Base-by-base conservation (phyloP, 2,113 vertebrate species). In the Clarias gariepinus region DNA sequence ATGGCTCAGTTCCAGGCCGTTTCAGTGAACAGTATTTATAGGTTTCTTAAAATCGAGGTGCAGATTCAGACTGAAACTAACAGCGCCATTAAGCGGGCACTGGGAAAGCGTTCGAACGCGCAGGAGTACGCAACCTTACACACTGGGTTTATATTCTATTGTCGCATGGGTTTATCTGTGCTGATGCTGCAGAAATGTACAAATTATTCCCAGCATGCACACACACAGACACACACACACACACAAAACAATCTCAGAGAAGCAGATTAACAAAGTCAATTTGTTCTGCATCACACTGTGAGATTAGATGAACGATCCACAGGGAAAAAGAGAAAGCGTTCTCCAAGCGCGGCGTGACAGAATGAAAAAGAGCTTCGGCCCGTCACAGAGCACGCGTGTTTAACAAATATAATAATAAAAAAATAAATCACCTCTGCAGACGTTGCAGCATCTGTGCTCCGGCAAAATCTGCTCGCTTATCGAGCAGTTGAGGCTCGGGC, bases 361-460 rank as follows among this genome's bases (percentile, higher is more conserved):
- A 61, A 53, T 30, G 23, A 8, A 58, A 58, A 73, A 23, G 16
- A 79, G 86, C 13, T 25, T 28, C 58, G 5, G 0, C 55, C 41
- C 3, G 47, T 55, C 74, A 78, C 73, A 25, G 16, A 77, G 13
- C 68, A 25, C 18, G 64, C 81, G 23, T 28, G 8, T 10, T 41
- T 12, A 47, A 12, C 21, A 28, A 76, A 15, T 47, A 74, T 3
- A 4, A 33, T 19, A 25, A n/a, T n/a, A 57, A 12, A 21, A n/a
- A 47, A 30, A 61, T 55, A 47, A 83, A 90, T 19, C 89, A 99
- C 98, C 98, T 97, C 93, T 93, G 82, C 98, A 99, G 84, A 99
- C 97, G 19, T 94, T 96, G 92, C 98, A 99, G 85, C 98, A 99
- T n/a, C 97, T 95, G 90, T 96, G 96, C 89, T 98, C 97, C 0